Evolutionary conservation across 2,888 invertebrate genomes (phyloP).

Genomic region (Diaphora mendica): DNA sequence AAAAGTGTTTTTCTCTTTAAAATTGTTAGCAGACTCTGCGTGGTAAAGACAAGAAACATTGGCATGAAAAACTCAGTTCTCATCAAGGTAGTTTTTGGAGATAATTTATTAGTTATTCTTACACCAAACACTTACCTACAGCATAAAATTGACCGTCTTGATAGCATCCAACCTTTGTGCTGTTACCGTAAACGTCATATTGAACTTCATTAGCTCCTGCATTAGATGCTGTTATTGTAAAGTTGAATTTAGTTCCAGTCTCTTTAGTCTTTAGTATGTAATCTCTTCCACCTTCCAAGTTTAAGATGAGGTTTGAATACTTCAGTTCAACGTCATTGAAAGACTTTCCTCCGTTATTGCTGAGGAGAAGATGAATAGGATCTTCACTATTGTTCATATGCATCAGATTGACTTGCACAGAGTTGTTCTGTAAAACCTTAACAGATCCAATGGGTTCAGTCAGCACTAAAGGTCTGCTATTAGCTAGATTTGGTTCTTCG

Average conservation of each 20-base stretch:
- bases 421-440: constrained; percentile 80
- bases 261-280: constrained; percentile 81
- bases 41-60: not conserved
- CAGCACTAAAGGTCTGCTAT: constrained; percentile 65
- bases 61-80: not conserved
- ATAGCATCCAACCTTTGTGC: constrained; percentile 69
- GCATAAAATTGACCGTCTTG: constrained; percentile 74
- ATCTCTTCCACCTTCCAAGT: constrained; percentile 77
- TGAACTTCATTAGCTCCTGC: constrained; percentile 55
- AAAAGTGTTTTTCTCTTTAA: no score
- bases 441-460: constrained; percentile 80
- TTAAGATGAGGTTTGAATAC: constrained; percentile 75
- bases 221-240: constrained; percentile 74
- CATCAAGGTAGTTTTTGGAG: not conserved
- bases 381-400: constrained; percentile 72
- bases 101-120: not conserved
- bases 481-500: constrained; percentile 32
- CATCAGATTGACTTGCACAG: constrained; percentile 79
- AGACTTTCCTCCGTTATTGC: constrained; percentile 74
- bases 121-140: constrained; percentile 67
- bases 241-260: constrained; percentile 81
- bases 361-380: constrained; percentile 76
- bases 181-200: constrained; percentile 47
- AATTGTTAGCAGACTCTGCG: no score
- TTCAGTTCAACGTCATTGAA: constrained; percentile 75